phyloP scores from a whole-genome alignment of 2,797 vertebrate species.

The Coilia nasus region DNA sequence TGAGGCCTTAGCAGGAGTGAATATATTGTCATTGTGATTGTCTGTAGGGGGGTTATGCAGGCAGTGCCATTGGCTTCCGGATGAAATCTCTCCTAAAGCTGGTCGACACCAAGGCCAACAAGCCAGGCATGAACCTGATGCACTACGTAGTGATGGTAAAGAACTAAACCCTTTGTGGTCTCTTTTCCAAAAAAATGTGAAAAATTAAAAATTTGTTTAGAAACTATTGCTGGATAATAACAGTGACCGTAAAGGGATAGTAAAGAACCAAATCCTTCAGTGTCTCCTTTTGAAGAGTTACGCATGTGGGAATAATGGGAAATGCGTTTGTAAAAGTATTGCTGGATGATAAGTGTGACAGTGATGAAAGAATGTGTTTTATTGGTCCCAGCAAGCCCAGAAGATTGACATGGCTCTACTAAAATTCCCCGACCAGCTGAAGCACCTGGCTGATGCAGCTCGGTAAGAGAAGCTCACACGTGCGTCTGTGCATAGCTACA shows the following conservation, averaged over 20 bases:
- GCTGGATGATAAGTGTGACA: not conserved
- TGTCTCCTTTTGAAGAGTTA: no score
- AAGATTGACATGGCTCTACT: constrained; percentile 73
- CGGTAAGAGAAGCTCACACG: constrained; percentile 61
- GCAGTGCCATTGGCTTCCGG: constrained; percentile 80
- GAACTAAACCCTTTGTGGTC: not conserved
- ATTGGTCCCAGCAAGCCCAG: constrained; percentile 76
- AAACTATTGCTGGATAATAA: no score
- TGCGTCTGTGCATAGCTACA: no score
- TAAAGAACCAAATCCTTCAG: no score
- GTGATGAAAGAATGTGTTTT: not conserved
- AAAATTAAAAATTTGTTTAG: not conserved
- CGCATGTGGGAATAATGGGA: no score
- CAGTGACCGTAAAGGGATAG: no score
- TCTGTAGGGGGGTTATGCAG: constrained; percentile 82
- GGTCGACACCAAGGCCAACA: constrained; percentile 82
- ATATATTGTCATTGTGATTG: not conserved
- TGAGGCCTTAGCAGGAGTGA: no score
- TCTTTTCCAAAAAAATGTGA: no score
- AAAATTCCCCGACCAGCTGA: constrained; percentile 74
- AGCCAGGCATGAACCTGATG: constrained; percentile 86
- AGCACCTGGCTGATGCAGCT: constrained; percentile 73
- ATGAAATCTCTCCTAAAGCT: constrained; percentile 81
- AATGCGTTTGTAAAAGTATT: not conserved
- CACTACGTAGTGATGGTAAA: constrained; percentile 85